Evolutionary conservation across 2,888 invertebrate species (phyloP).

Genomic region (Sinelater perroti): DNA sequence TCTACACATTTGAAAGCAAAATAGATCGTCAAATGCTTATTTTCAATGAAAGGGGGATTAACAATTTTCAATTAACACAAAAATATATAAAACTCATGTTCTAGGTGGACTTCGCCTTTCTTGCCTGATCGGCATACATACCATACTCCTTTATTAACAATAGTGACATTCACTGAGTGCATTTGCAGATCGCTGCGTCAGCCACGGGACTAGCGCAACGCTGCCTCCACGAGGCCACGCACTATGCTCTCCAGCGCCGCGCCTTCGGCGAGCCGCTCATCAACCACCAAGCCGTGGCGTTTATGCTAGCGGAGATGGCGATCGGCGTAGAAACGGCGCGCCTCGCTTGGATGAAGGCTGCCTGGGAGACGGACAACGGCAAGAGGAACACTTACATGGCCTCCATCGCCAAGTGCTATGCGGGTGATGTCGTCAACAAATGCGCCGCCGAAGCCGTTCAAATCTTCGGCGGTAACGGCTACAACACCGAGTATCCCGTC

Average conservation of each 20-base stretch:
- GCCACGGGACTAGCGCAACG: slow-evolving; percentile 92
- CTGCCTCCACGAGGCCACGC: slow-evolving; percentile 90
- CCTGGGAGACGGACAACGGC: slow-evolving; percentile 91
- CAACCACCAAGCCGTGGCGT: slow-evolving; percentile 88
- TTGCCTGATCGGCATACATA: too few species aligned
- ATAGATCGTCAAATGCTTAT: too few species aligned
- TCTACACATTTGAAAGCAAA: too few species aligned
- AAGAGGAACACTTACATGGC: slow-evolving; percentile 84
- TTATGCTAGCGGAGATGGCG: slow-evolving; percentile 96
- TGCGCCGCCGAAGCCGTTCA: slow-evolving; percentile 95
- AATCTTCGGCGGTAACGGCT: slow-evolving; percentile 95
- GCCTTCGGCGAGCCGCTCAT: slow-evolving; percentile 85
- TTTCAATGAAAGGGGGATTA: too few species aligned
- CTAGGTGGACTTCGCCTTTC: too few species aligned
- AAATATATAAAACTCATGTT: too few species aligned
- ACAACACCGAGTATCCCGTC: slow-evolving; percentile 96
- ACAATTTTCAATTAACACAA: too few species aligned
- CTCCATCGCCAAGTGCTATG: slow-evolving; percentile 93
- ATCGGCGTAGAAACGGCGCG: slow-evolving; percentile 88
- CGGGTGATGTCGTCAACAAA: slow-evolving; percentile 95
- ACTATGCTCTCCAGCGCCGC: slow-evolving; percentile 91
- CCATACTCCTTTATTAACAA: too few species aligned
- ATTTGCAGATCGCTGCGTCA: slow-evolving; percentile 80
- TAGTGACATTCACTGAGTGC: slow-evolving; percentile 12
- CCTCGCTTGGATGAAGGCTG: slow-evolving; percentile 84